Evolutionary conservation across 2,888 invertebrate species (phyloP).

Genomic region (Scaptomyza polygonia): DNA sequence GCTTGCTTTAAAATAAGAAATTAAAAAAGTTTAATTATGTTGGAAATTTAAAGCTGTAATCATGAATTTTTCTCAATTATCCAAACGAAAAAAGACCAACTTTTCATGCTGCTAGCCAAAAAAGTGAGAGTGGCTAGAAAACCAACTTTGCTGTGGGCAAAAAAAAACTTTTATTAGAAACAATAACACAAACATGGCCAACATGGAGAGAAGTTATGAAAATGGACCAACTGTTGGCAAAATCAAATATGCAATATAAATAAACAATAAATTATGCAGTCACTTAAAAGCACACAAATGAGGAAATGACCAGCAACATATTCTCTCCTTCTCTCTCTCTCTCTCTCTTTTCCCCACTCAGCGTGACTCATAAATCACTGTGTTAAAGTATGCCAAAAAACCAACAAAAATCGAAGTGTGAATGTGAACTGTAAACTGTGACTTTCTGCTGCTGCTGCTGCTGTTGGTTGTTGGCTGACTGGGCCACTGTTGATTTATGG

Average conservation of each 20-base stretch:
- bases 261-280: slow-evolving; percentile 48
- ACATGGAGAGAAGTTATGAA: slow-evolving; percentile 7
- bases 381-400: slow-evolving; percentile 10
- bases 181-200: slow-evolving; percentile 16
- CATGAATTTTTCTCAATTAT: background rate
- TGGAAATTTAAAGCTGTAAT: background rate
- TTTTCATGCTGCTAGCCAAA: background rate
- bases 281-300: slow-evolving; percentile 32
- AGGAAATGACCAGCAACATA: slow-evolving; percentile 13
- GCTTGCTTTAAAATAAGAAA: background rate
- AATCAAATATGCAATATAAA: slow-evolving; percentile 39
- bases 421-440: slow-evolving; percentile 12
- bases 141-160: slow-evolving; percentile 12
- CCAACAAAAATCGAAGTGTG: slow-evolving; percentile 10
- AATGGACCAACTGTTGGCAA: slow-evolving; percentile 8
- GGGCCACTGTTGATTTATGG: slow-evolving; percentile 53
- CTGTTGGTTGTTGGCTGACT: background rate
- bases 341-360: background rate
- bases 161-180: slow-evolving; percentile 15
- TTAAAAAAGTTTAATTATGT: background rate
- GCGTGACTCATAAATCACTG: slow-evolving; percentile 38
- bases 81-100: background rate
- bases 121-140: background rate
- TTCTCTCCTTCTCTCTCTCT: background rate
- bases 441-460: slow-evolving; percentile 8